Conservation (phyloP, 2,888 invertebrate species). For the Agriopis leucophaearia region DNA sequence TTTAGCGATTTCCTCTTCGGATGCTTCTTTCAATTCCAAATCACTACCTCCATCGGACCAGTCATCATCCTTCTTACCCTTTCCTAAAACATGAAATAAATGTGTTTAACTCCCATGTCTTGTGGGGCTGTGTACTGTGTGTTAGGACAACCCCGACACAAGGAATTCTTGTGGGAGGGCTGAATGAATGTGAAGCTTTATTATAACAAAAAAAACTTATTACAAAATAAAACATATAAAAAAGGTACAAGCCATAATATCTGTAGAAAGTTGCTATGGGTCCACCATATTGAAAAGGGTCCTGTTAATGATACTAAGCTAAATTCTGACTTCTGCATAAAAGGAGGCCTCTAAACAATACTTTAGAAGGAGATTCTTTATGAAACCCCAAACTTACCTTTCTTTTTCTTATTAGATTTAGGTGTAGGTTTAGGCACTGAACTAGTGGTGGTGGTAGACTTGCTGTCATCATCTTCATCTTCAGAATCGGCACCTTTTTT, state of each 20-base stretch:
- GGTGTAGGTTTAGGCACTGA: constrained; percentile 60
- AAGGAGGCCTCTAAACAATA: background rate
- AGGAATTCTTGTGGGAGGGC: no score
- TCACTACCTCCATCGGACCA: constrained; percentile 86
- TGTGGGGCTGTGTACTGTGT: no score
- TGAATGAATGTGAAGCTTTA: no score
- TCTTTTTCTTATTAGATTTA: constrained; percentile 78
- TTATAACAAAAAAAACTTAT: no score
- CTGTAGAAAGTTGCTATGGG: no score
- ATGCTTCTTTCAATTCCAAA: constrained; percentile 73
- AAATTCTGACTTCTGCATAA: no score
- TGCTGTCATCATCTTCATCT: constrained; percentile 77
- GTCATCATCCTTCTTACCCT: constrained; percentile 85
- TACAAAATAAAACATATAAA: no score
- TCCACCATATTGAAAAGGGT: no score
- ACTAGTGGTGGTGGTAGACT: constrained; percentile 64
- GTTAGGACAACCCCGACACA: no score
- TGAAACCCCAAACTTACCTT: constrained; percentile 60
- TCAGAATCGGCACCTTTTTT: constrained; percentile 77
- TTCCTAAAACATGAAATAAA: constrained; percentile 60
- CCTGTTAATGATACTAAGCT: no score
- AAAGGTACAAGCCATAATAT: no score
- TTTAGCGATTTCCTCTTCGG: constrained; percentile 75
- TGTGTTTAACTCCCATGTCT: background rate
- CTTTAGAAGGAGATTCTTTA: background rate